phyloP scores from a whole-genome alignment of 2,888 invertebrate genomes.

The Melanostoma scalare region DNA sequence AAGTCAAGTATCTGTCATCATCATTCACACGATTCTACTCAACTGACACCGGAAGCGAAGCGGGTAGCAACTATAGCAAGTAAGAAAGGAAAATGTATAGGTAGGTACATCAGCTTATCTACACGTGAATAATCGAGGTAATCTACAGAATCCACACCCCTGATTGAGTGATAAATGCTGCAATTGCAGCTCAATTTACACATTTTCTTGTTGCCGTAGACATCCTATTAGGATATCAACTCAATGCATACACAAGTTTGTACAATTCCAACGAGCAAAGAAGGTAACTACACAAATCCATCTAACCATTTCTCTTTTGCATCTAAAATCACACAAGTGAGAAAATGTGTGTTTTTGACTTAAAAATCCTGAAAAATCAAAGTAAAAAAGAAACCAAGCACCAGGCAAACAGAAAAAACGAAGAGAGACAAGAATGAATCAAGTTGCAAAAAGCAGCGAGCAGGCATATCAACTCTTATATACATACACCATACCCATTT shows the following conservation, averaged over 20 bases:
- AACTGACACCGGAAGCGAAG: slow-evolving; percentile 9
- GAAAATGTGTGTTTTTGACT: not conserved
- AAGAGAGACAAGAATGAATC: not conserved
- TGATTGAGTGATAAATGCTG: slow-evolving; percentile 66
- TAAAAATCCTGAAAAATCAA: slow-evolving; percentile 37
- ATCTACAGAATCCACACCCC: slow-evolving; percentile 45
- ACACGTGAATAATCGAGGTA: slow-evolving; percentile 37
- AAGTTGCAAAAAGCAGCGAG: not conserved
- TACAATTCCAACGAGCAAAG: slow-evolving; percentile 24
- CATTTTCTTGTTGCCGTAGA: slow-evolving; percentile 30
- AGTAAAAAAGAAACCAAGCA: slow-evolving; percentile 40
- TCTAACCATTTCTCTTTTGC: not conserved
- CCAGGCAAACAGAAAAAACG: slow-evolving; percentile 48
- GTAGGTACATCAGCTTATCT: slow-evolving; percentile 24
- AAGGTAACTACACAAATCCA: slow-evolving; percentile 24
- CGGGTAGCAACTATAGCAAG: not conserved
- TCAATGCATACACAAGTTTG: slow-evolving; percentile 5
- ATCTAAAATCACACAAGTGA: slow-evolving; percentile 10
- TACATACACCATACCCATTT: not conserved
- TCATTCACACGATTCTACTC: slow-evolving; percentile 15
- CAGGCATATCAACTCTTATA: not conserved
- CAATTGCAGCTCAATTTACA: slow-evolving; percentile 65
- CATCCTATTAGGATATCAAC: slow-evolving; percentile 31
- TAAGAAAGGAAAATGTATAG: not conserved
- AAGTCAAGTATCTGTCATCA: slow-evolving; percentile 26